Conservation (phyloP, 2,113 vertebrate genomes). For the Piliocolobus tephrosceles region DNA sequence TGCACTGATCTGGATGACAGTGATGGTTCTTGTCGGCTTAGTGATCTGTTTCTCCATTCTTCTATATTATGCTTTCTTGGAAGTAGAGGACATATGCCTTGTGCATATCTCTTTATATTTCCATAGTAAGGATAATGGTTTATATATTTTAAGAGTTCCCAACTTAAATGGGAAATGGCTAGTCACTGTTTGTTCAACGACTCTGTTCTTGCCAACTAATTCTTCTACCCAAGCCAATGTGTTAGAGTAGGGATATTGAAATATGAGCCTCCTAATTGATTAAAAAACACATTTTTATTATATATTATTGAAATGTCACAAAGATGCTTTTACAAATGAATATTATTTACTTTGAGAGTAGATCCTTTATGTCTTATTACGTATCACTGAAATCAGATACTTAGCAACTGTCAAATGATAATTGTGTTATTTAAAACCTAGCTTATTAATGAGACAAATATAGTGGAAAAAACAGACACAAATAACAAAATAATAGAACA, state of each 20-base stretch:
- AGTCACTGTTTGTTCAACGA: neutral
- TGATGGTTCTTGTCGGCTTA: neutral
- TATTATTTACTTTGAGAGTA: slow-evolving; percentile 1
- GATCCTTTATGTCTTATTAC: neutral
- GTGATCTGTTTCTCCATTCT: neutral
- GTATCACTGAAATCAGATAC: neutral
- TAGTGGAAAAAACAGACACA: slow-evolving; percentile 1
- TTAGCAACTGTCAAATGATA: neutral
- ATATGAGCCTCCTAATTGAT: neutral
- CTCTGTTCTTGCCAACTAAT: neutral
- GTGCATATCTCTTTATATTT: neutral
- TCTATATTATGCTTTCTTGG: neutral
- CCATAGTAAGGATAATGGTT: neutral
- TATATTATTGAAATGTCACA: neutral
- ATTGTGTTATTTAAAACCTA: fast-evolving
- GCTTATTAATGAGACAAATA: slow-evolving; percentile 41
- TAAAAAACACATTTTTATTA: neutral
- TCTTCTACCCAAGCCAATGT: neutral
- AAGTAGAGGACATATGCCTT: neutral
- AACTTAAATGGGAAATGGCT: neutral
- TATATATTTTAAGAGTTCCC: neutral
- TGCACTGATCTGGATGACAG: neutral
- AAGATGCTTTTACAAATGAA: neutral
- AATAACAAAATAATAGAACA: slow-evolving; percentile 44
- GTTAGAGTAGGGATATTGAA: neutral